A percentile compares a stretch with the other conserved stretches of the same genome.
These are phyloP conservation scores for Dryococelus australis DNA, from an alignment of 2,888 invertebrate species.

Conservation along the genomic window DNA sequence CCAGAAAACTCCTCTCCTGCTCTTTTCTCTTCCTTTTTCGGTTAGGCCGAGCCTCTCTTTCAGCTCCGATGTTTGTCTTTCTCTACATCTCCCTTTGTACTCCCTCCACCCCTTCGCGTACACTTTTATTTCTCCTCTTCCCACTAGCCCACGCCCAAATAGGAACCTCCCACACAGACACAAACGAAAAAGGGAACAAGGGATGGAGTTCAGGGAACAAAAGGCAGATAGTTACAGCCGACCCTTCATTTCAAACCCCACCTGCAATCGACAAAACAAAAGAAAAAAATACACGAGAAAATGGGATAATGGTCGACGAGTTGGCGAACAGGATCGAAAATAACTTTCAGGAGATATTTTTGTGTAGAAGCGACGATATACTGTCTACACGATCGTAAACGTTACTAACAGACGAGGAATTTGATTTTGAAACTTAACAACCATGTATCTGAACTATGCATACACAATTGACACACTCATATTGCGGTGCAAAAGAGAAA, in stretches of 20 bases:
- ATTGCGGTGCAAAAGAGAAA: no score
- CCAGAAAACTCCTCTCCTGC: background rate
- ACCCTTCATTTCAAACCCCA: background rate
- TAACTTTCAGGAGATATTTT: no score
- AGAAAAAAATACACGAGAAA: background rate
- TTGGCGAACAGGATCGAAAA: background rate
- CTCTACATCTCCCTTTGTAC: background rate
- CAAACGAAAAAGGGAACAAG: background rate
- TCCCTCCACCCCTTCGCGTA: background rate
- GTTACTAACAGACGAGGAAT: no score
- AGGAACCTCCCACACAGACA: slow-evolving; percentile 1
- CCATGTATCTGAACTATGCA: no score
- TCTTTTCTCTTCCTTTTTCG: background rate
- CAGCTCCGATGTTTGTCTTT: background rate
- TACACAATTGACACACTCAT: no score
- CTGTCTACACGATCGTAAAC: no score
- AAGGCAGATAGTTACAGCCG: background rate
- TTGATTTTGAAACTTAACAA: no score
- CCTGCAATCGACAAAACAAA: slow-evolving; percentile 2
- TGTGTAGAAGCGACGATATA: no score
- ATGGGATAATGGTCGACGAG: background rate
- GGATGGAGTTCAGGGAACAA: background rate
- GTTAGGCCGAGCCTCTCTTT: background rate
- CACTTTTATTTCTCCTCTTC: no score
- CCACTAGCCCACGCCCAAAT: background rate